phyloP scores from a whole-genome alignment of 2,113 vertebrate species.

The Actenoides lindsayi region DNA sequence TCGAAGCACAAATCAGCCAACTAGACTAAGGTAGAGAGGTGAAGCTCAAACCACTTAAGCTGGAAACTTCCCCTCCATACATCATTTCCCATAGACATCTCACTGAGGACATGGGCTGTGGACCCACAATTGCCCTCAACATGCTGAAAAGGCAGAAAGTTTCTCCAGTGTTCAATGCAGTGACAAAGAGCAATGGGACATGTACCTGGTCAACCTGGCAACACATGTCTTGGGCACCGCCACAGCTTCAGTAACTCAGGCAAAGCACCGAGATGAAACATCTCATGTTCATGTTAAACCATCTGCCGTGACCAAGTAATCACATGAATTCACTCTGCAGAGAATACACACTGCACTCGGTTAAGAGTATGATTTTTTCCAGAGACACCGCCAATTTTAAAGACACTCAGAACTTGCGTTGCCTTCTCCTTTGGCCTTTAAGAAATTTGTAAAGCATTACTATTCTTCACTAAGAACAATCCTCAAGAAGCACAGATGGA shows the following conservation, averaged over 20 bases:
- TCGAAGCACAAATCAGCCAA: not conserved
- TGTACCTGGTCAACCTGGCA: not conserved
- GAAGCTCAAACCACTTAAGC: not conserved
- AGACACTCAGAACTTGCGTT: not conserved
- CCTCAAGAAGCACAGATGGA: not conserved
- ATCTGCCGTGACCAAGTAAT: fast-evolving
- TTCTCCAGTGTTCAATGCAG: not conserved
- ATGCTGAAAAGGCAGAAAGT: not conserved
- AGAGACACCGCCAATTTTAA: not conserved
- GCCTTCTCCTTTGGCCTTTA: not conserved
- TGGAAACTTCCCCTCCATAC: not conserved
- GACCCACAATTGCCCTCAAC: fast-evolving
- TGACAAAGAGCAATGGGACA: not conserved
- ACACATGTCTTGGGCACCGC: not conserved
- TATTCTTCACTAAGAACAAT: not conserved
- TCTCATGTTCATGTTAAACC: not conserved
- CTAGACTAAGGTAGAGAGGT: not conserved
- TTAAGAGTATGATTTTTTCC: not conserved
- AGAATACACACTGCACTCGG: not conserved
- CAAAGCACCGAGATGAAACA: not conserved
- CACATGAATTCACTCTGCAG: not conserved
- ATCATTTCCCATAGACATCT: not conserved
- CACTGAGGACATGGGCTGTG: not conserved
- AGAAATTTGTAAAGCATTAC: not conserved
- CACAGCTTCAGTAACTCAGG: not conserved